Base-by-base conservation (phyloP, 2,797 vertebrate species). In the Sebastes trivittatus region DNA sequence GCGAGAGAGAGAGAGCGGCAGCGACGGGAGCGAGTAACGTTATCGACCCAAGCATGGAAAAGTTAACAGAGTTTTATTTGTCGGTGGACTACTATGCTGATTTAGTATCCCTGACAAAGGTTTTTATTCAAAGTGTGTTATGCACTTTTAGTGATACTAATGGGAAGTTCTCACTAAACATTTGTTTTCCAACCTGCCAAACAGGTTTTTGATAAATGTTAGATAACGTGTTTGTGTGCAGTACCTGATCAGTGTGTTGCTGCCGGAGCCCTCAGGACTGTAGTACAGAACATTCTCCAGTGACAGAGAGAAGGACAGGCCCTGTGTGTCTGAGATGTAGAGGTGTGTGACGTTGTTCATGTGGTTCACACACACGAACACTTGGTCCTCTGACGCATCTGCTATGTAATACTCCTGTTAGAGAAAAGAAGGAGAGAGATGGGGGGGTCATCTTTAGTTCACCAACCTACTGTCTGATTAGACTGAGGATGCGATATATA, bases 341-440 rank as follows among this genome's bases (percentile, higher is more conserved):
- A 99, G 94, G 90, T 99, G 97, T 36, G 98, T 99, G 23, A 95
- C 89, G 85, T 98, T 99, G 96, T 97, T 96, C 61, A 95, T 93
- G 20, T 98, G 97, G 89, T 97, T 98, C 91, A 99, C 98, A 0
- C 98, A 99, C 76, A 98, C 98, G 20, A 99, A 99, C 91, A 99
- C 98, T 85, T 99, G 98, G 85, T 99, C 98, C 92, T 99, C 98
- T 0, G 97, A 99, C 2, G 98, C 98, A 0, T 99, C 98, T 0
- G 97, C 97, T 0, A 99, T 95, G 78, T 99, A 99, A 89, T 97
- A 99, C 72, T 99, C 98, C 98, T 99, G 93, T 65, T 34, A 49
- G 25, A 49, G 23, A 2, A 14, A 23, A 42, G 1, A 4, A 5
- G 11, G 2, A 22, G 11, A 42, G 52, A 22, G 49, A 25, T 11